Conservation (phyloP, 2,113 vertebrate genomes). For the Piliocolobus tephrosceles region DNA sequence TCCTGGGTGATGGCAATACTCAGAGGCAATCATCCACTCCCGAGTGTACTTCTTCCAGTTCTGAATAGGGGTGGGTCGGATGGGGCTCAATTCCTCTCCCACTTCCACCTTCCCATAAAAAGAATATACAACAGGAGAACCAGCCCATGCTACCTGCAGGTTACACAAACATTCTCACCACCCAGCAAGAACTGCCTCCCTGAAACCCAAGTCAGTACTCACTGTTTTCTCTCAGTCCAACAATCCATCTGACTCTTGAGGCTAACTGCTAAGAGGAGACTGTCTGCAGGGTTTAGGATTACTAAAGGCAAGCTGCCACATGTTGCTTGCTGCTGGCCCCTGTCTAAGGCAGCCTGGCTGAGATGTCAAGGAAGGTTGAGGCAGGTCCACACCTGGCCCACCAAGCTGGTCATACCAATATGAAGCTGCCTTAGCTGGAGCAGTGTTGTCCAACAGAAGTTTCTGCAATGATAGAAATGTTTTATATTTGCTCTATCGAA, state of each 20-base stretch:
- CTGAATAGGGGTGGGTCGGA: rapidly evolving
- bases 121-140: not conserved
- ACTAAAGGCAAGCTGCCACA: rapidly evolving
- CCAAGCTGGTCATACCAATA: not conserved
- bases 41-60: not conserved
- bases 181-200: no score
- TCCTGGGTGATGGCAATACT: not conserved
- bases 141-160: not conserved
- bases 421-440: not conserved
- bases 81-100: not conserved
- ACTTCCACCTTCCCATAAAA: not conserved
- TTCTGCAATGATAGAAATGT: not conserved
- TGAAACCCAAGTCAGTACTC: not conserved
- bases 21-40: not conserved
- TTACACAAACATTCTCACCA: not conserved
- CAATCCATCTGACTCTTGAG: not conserved
- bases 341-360: not conserved
- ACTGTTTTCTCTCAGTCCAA: not conserved
- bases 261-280: not conserved
- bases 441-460: not conserved
- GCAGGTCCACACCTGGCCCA: not conserved
- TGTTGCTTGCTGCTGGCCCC: not conserved
- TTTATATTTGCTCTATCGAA: not conserved
- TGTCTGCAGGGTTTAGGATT: not conserved
- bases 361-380: not conserved